Evolutionary conservation across 1,140 invertebrate species (phyloP).

Genomic region (Nebria ingens): DNA sequence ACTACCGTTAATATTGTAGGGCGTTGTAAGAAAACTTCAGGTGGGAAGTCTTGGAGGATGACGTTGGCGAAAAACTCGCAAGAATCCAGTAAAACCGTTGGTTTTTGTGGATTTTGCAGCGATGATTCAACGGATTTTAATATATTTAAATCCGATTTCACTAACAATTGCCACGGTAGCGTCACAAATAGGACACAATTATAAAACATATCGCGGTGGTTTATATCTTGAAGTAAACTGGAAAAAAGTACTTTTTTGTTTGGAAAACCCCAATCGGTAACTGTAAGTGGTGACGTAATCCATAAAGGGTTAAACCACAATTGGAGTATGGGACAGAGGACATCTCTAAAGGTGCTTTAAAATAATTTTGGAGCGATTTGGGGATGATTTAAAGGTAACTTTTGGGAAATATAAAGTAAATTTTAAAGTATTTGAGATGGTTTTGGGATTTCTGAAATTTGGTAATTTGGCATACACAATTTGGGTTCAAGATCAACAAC

Average conservation of each 20-base stretch:
- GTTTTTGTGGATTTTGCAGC: conserved; percentile 23
- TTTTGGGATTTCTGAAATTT: no score
- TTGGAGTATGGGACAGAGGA: no score
- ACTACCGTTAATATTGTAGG: conserved; percentile 47
- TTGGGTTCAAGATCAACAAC: no score
- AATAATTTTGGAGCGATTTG: no score
- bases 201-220: conserved; percentile 11
- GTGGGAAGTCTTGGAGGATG: conserved; percentile 54
- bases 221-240: conserved; percentile 12
- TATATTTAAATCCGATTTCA: conserved; percentile 28
- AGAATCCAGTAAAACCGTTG: conserved; percentile 24
- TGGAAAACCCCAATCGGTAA: conserved; percentile 9
- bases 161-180: conserved; percentile 27
- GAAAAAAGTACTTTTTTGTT: conserved; percentile 12
- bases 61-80: conserved; percentile 55
- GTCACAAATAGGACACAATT: background rate
- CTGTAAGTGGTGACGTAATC: conserved; percentile 2
- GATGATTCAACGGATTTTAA: conserved; percentile 29
- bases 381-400: no score
- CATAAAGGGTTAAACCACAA: no score
- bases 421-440: no score
- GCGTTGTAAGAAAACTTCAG: conserved; percentile 57
- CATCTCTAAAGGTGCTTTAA: no score
- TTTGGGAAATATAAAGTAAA: no score
- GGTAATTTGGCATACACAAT: no score